A percentile compares a stretch with the other conserved stretches of the same genome.
phyloP scores from a whole-genome alignment of 2,888 invertebrate species.

The Drosophila setosimentum region DNA sequence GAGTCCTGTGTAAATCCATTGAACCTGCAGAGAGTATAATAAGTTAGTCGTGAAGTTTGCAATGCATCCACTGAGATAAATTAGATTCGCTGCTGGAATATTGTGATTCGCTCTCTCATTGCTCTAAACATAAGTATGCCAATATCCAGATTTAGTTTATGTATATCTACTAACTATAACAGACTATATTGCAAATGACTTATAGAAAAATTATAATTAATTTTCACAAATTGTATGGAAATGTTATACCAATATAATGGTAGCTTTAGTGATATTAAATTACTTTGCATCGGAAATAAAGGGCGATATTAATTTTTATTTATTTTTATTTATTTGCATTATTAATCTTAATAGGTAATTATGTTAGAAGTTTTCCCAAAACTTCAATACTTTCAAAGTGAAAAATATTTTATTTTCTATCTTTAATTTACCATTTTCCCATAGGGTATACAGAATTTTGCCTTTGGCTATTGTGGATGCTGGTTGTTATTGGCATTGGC shows the following conservation, averaged over 20 bases:
- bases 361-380: neutral
- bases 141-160: neutral
- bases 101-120: constrained; percentile 8
- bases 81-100: constrained; percentile 44
- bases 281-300: neutral
- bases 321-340: neutral
- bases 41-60: constrained; percentile 65
- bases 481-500: constrained; percentile 19
- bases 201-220: neutral
- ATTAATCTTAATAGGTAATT: neutral
- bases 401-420: neutral
- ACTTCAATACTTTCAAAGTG: neutral
- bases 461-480: neutral
- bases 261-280: neutral
- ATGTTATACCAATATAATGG: neutral
- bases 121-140: constrained; percentile 6
- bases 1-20: constrained; percentile 73
- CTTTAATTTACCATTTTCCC: neutral
- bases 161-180: no score
- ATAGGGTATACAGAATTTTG: neutral
- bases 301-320: neutral
- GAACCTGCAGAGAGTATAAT: constrained; percentile 68
- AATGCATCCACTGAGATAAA: constrained; percentile 57
- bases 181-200: neutral
- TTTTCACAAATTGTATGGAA: neutral